Evolutionary conservation across 30 jellyfish, hydroid and myxozoan species (phyloP), one percentile per base, ranked within the genome.

Genomic region (Catostylus mosaicus): DNA sequence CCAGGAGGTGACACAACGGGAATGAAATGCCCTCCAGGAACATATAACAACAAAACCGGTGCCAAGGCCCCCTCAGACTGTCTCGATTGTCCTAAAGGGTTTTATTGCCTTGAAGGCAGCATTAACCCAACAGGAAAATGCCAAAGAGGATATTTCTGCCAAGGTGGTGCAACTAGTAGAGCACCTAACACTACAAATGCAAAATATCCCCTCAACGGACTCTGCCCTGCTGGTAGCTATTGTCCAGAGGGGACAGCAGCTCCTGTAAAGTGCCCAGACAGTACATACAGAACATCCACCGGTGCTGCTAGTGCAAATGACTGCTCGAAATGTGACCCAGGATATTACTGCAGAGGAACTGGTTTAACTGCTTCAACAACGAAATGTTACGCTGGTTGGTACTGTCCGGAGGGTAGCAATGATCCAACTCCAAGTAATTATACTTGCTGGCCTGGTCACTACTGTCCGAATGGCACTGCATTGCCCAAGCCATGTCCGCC

Each of bases 381-480:
- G 8, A 70, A 56, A 26, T 95, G 99, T 69, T 67, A 73, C 6
- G 96, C 75, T 8, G 99, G 99, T 22, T 95, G 97, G 97, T 95
- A 95, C 62, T 95, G 99, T 73, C 96, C 96, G 20, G 88, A 62
- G 36, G 91, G 95, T 24, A 90, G 87, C 86, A 48, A 32, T 48
- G 85, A 33, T 24, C 75, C 97, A 8, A 95, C 96, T 24, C 99
- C 97, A 26, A 11, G 30, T 68, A 95, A 95, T 67, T 69, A 48
- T 30, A 95, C 99, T 1, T 95, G 99, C 70, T 67, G 87, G 84
- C 87, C 82, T 2, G 99, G 99, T 14, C 97, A 95, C 64, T 89
- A 72, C 60, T 95, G 99, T 61, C 99, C 97, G 67, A 57, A 22
- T 60, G 99, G 99, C 51, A 69, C 96, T 67, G 96, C 96, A 24